Evolutionary conservation across 2,888 invertebrate genomes (phyloP).

Genomic region (Caenorhabditis sp.): DNA sequence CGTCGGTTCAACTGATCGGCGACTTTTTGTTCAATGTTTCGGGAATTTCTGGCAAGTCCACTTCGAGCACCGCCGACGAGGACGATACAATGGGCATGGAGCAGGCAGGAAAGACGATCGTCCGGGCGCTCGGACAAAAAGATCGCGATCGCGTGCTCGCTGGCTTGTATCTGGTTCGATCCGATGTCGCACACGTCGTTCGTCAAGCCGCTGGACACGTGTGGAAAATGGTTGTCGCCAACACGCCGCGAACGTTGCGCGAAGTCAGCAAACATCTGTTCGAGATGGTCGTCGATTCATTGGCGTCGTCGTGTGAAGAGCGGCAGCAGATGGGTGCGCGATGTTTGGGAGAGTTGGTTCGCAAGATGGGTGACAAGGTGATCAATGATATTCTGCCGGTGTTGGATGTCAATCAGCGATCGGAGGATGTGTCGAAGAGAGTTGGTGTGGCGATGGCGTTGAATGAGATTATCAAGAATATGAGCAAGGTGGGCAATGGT

Average conservation of each 20-base stretch:
- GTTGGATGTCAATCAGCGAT: slow-evolving; percentile 88
- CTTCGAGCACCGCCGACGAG: slow-evolving; percentile 93
- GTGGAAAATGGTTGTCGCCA: slow-evolving; percentile 98
- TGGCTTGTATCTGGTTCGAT: slow-evolving; percentile 95
- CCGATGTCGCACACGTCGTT: slow-evolving; percentile 94
- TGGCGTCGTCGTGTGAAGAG: slow-evolving; percentile 94
- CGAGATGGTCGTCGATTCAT: slow-evolving; percentile 83
- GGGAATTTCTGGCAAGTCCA: slow-evolving; percentile 97
- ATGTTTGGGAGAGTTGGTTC: slow-evolving; percentile 92
- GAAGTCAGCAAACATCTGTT: slow-evolving; percentile 95
- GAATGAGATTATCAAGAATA: slow-evolving; percentile 95
- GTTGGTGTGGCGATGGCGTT: slow-evolving; percentile 97
- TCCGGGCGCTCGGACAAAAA: slow-evolving; percentile 85
- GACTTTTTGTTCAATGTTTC: slow-evolving; percentile 94
- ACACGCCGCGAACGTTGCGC: slow-evolving; percentile 92
- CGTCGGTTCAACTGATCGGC: slow-evolving; percentile 92
- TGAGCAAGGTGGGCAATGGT: slow-evolving; percentile 79
- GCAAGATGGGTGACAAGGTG: slow-evolving; percentile 92
- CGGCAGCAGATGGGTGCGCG: slow-evolving; percentile 92
- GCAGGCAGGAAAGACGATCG: slow-evolving; percentile 89
- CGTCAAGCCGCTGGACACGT: slow-evolving; percentile 96
- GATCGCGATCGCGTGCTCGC: slow-evolving; percentile 90
- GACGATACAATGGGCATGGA: slow-evolving; percentile 99
- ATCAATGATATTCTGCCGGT: slow-evolving; percentile 82
- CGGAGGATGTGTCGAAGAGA: slow-evolving; percentile 89